phyloP scores from a whole-genome alignment of 1,140 invertebrate genomes.

The Galleria mellonella region DNA sequence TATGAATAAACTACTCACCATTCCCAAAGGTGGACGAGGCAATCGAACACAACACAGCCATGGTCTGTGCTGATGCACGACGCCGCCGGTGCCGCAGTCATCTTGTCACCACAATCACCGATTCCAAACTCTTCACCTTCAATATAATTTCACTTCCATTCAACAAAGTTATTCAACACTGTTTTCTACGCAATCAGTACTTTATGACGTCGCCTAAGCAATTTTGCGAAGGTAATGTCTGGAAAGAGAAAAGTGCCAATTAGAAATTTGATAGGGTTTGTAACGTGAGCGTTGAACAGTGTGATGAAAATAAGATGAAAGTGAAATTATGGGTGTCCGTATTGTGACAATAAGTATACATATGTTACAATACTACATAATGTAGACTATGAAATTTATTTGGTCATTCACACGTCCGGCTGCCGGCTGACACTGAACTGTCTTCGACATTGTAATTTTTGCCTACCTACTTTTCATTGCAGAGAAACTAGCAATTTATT shows the following conservation, averaged over 20 bases:
- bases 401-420: too few relatives aligned
- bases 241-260: constrained; percentile 47
- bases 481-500: too few relatives aligned
- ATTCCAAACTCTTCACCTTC: constrained; percentile 1
- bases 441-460: too few relatives aligned
- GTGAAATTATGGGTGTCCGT: constrained; percentile 21
- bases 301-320: constrained; percentile 29
- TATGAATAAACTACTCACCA: constrained; percentile 40
- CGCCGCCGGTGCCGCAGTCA: constrained; percentile 46
- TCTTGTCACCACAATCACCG: constrained; percentile 26
- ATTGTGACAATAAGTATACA: too few relatives aligned
- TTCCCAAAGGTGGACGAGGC: constrained; percentile 64
- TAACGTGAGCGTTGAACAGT: constrained; percentile 5
- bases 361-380: too few relatives aligned
- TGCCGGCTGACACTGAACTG: too few relatives aligned
- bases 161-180: constrained; percentile 5
- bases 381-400: too few relatives aligned
- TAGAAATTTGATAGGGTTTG: constrained; percentile 24
- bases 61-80: constrained; percentile 63
- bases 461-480: too few relatives aligned
- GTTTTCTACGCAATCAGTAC: constrained; percentile 4
- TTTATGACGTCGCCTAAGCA: constrained; percentile 7
- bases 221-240: constrained; percentile 32
- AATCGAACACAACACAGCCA: constrained; percentile 67
- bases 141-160: constrained; percentile 28